These are phyloP conservation scores for Vulpes lagopus DNA, from an alignment of 2,113 vertebrate species.

Conservation along the genomic window DNA sequence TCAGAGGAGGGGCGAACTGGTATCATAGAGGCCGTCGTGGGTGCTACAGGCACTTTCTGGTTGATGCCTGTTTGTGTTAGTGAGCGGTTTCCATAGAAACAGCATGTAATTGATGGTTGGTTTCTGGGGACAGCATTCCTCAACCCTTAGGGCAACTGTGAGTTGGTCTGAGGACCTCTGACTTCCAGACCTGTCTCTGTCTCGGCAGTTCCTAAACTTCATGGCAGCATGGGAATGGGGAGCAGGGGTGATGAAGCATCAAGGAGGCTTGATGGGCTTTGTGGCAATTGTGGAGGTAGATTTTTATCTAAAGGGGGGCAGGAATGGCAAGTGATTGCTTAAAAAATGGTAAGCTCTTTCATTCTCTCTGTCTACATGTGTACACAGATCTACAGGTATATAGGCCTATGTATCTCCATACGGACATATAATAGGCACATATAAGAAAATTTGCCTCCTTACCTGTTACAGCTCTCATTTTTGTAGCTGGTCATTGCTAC, in stretches of 20 bases:
- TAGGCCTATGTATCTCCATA: accelerated
- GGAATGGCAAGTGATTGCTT: not conserved
- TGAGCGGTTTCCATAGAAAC: slow-evolving; percentile 53
- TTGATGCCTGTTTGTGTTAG: not conserved
- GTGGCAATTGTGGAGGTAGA: not conserved
- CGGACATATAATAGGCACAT: not conserved
- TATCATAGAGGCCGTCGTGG: not conserved
- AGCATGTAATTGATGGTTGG: not conserved
- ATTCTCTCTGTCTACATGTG: not conserved
- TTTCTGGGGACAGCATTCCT: not conserved
- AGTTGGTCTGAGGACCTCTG: not conserved
- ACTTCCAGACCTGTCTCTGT: not conserved
- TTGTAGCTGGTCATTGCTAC: not conserved
- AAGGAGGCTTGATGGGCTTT: not conserved
- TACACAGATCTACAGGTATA: accelerated
- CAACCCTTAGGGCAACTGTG: not conserved
- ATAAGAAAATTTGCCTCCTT: not conserved
- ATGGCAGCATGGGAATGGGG: too few species aligned
- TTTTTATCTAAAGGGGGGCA: not conserved
- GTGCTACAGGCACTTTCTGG: not conserved
- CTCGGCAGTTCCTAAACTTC: not conserved
- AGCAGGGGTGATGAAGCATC: accelerated
- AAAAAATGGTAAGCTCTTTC: not conserved
- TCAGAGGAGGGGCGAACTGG: not conserved
- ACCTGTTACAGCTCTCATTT: not conserved